A percentile compares a stretch with the other conserved stretches of the same genome.
phyloP scores from a whole-genome alignment of 2,797 vertebrate genomes.

The Sphaeramia orbicularis region DNA sequence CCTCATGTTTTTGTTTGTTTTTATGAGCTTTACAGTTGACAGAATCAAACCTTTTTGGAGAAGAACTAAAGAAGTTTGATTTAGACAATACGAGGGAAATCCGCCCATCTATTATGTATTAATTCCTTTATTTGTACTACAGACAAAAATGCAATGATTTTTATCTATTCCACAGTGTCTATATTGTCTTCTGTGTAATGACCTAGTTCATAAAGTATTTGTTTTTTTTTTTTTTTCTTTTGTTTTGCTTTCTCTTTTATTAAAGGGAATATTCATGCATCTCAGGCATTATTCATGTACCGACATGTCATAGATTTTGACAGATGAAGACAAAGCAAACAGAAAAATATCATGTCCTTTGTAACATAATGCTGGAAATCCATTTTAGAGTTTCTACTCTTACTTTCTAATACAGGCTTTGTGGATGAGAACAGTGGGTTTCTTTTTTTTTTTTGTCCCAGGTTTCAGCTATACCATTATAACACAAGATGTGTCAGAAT shows the following conservation, averaged over 20 bases:
- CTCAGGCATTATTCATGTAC: slow-evolving; percentile 36
- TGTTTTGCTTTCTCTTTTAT: background rate
- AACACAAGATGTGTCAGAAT: slow-evolving; percentile 25
- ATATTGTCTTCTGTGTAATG: slow-evolving; percentile 16
- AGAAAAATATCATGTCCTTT: slow-evolving; percentile 21
- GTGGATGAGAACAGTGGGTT: slow-evolving; percentile 9
- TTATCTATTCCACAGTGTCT: background rate
- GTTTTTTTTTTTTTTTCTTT: background rate
- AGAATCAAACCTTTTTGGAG: no score
- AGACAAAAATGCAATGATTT: background rate
- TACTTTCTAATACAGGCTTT: slow-evolving; percentile 20
- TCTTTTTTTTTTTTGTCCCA: background rate
- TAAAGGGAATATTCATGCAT: slow-evolving; percentile 30
- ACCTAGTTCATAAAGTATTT: slow-evolving; percentile 24
- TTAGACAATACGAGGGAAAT: background rate
- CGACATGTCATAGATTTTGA: slow-evolving; percentile 42
- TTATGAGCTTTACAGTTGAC: no score
- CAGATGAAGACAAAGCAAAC: slow-evolving; percentile 40
- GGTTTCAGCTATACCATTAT: background rate
- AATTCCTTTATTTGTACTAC: background rate
- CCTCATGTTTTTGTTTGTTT: no score
- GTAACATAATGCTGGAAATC: slow-evolving; percentile 13
- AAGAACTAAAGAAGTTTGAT: background rate
- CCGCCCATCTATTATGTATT: no score
- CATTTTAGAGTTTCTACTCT: slow-evolving; percentile 35